phyloP scores from a whole-genome alignment of 2,113 vertebrate genomes.

The Sinocyclocheilus anophthalmus region DNA sequence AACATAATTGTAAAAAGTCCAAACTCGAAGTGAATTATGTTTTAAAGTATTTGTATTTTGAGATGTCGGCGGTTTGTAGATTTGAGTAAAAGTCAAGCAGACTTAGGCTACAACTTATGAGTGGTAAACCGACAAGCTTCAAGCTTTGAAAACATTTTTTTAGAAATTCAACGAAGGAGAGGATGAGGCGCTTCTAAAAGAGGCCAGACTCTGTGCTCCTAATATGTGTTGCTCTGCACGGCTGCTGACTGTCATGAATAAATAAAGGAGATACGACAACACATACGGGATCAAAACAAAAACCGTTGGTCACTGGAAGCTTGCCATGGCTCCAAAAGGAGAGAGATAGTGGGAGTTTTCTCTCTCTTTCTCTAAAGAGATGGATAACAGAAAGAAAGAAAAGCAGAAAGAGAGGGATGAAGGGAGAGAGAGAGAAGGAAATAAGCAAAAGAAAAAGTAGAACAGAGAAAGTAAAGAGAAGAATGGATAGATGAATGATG shows the following conservation, averaged over 20 bases:
- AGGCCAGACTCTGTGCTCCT: conserved; percentile 59
- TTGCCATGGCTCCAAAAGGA: conserved; percentile 36
- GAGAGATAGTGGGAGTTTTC: conserved; percentile 10
- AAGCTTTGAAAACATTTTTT: background rate
- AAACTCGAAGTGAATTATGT: too few species aligned
- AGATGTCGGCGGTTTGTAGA: too few species aligned
- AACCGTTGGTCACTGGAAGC: conserved; percentile 23
- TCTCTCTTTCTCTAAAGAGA: background rate
- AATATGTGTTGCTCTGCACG: conserved; percentile 58
- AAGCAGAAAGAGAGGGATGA: background rate
- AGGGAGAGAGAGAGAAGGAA: too few species aligned
- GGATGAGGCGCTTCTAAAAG: conserved; percentile 66
- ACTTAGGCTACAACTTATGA: too few species aligned
- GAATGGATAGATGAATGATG: conserved; percentile 33
- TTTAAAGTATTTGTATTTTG: too few species aligned
- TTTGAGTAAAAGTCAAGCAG: too few species aligned
- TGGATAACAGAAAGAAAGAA: background rate
- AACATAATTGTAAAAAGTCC: too few species aligned
- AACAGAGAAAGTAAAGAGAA: conserved; percentile 43
- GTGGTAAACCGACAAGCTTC: background rate
- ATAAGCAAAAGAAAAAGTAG: background rate
- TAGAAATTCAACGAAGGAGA: conserved; percentile 52
- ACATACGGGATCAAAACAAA: conserved; percentile 62
- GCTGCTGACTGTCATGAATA: conserved; percentile 65
- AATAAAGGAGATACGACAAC: conserved; percentile 66